A percentile compares a stretch with the other conserved stretches of the same genome.
Conservation (phyloP, 2,797 vertebrate genomes). For the Rhynchotus rufescens region DNA sequence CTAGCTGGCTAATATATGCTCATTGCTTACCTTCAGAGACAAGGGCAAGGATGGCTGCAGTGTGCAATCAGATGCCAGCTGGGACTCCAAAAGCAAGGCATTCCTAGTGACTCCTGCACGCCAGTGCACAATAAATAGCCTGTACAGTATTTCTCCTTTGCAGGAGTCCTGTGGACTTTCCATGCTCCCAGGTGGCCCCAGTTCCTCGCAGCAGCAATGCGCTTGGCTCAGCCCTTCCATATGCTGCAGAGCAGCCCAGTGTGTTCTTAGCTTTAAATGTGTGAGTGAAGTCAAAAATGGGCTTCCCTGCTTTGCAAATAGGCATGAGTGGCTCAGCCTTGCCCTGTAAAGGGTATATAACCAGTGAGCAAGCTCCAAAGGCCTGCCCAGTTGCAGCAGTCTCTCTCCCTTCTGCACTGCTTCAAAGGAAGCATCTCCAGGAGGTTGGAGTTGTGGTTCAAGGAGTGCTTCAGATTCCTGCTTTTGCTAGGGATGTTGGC, state of each 20-base stretch:
- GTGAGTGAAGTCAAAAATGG: not conserved
- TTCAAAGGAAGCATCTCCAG: not conserved
- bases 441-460: not conserved
- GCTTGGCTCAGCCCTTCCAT: not conserved
- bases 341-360: not conserved
- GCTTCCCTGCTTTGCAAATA: not conserved
- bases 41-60: not conserved
- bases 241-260: not conserved
- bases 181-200: not conserved
- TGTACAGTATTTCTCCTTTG: not conserved
- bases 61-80: not conserved
- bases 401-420: not conserved
- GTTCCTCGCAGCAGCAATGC: rapidly evolving
- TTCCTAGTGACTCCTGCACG: not conserved
- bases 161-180: not conserved
- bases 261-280: not conserved
- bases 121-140: not conserved
- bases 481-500: constrained; percentile 28
- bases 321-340: not conserved
- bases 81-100: not conserved
- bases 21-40: not conserved
- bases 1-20: not conserved
- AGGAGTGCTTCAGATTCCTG: not conserved
- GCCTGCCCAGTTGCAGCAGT: not conserved
- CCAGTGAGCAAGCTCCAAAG: not conserved